Base-by-base conservation (phyloP, 1,140 invertebrate genomes). In the Lordiphosa mommai region DNA sequence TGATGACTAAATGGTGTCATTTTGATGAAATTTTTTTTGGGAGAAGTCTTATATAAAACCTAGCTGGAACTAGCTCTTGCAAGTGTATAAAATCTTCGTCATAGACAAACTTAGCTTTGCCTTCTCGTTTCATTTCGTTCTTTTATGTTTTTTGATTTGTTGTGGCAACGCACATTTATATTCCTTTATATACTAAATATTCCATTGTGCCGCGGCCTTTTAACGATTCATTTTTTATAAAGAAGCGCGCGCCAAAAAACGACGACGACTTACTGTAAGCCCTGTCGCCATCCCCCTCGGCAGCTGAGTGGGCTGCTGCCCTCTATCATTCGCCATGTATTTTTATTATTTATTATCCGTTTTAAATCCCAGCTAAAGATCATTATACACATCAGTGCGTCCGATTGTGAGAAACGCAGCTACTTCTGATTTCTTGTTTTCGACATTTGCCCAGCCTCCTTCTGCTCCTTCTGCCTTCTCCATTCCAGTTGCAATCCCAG, bases 331-430 rank as follows among this genome's bases (percentile, higher is more conserved):
- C 60, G 51, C 71, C 59, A 68, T 72, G 77, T 84, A 82, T 82
- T 84, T 84, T 84, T 84, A 84, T 84, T 84, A 84, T 84, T 84
- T 84, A 84, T 84, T 84, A 86, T 86, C 71, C 74, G 73, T 72
- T 76, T 73, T 80, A 82, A 86, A 86, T 86, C 80, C 76, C 74
- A 72, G 80, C 74, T 76, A 86, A 86, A 86, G 82, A 86, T 86
- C 80, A 86, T 86, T 86, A 86, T 86, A 82, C 80, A 82, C 80
- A 86, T 86, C 80, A 86, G 74, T 86, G 80, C 71, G 71, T 80
- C 82, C 71, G 82, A 86, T 80, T 82, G 74, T 82, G 60, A 70
- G 76, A 86, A 80, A 76, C 74, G 74, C 73, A 86, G 80, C 69
- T 86, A 61, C 74, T 73, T 67, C 80, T 86, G 79, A 84, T 85